A percentile compares a stretch with the other conserved stretches of the same genome.
Conservation (phyloP, 2,888 invertebrate species). For the Polyommatus icarus region DNA sequence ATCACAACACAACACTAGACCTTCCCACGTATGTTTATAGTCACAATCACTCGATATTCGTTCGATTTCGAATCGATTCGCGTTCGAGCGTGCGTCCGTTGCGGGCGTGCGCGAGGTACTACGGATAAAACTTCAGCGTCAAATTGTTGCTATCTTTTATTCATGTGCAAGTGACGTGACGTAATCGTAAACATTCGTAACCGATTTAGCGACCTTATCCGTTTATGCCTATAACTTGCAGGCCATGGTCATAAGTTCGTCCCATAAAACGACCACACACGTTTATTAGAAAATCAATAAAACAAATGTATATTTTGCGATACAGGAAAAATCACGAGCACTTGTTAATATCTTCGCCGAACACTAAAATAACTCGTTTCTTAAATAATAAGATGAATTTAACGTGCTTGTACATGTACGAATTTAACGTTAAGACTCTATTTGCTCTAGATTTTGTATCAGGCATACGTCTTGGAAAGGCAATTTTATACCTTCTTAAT, state of each 20-base stretch:
- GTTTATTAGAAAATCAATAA: neutral
- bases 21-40: constrained; percentile 43
- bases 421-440: too few relatives aligned
- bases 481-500: too few relatives aligned
- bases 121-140: constrained; percentile 56
- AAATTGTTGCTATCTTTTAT: constrained; percentile 53
- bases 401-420: too few relatives aligned
- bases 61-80: constrained; percentile 42
- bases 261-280: neutral
- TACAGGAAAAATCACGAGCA: neutral
- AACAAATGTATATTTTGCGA: neutral
- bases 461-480: too few relatives aligned
- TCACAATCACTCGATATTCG: constrained; percentile 59
- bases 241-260: neutral
- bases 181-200: constrained; percentile 35
- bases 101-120: constrained; percentile 69
- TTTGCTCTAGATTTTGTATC: too few relatives aligned
- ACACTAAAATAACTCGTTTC: neutral
- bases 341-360: neutral
- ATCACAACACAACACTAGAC: constrained; percentile 37
- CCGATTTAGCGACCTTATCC: constrained; percentile 26
- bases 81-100: constrained; percentile 60
- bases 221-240: constrained; percentile 8
- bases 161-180: constrained; percentile 44
- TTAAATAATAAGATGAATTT: too few relatives aligned